Conservation (phyloP, 2,888 invertebrate genomes). For the Xestia ashworthii region DNA sequence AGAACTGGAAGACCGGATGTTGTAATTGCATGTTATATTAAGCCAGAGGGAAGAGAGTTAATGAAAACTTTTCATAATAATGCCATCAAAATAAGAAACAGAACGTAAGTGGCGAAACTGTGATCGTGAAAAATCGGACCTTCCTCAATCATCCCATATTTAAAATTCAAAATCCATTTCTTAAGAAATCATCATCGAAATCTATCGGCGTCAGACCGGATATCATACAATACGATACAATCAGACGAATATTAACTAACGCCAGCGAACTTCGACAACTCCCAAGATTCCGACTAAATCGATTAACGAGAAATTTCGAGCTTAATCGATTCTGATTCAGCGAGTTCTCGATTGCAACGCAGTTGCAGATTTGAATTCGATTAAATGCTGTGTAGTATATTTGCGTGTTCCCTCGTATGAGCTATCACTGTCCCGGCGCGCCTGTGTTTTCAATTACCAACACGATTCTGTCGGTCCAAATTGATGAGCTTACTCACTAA, state of each 20-base stretch:
- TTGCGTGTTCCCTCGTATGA: constrained; percentile 56
- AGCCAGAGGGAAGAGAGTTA: constrained; percentile 2
- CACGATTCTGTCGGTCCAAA: constrained; percentile 55
- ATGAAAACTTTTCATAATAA: constrained; percentile 12
- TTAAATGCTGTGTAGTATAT: constrained; percentile 64
- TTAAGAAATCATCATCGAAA: constrained; percentile 43
- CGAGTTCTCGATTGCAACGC: constrained; percentile 78
- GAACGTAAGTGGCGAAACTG: neutral
- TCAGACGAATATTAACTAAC: constrained; percentile 71
- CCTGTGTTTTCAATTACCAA: constrained; percentile 67
- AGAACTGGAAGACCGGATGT: constrained; percentile 7
- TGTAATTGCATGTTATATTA: constrained; percentile 39
- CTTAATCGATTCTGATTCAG: constrained; percentile 84
- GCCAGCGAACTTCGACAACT: constrained; percentile 55
- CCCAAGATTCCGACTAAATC: constrained; percentile 70
- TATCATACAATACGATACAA: constrained; percentile 72
- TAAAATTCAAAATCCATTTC: constrained; percentile 20
- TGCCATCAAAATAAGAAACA: neutral
- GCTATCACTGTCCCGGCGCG: constrained; percentile 47
- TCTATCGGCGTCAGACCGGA: constrained; percentile 44
- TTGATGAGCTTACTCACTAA: constrained; percentile 61
- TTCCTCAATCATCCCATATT: neutral
- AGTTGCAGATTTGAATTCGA: constrained; percentile 76
- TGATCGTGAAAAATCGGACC: neutral
- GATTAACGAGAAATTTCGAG: constrained; percentile 80